phyloP scores from a whole-genome alignment of 2,888 invertebrate genomes.

The Cataglyphis altisquamis region DNA sequence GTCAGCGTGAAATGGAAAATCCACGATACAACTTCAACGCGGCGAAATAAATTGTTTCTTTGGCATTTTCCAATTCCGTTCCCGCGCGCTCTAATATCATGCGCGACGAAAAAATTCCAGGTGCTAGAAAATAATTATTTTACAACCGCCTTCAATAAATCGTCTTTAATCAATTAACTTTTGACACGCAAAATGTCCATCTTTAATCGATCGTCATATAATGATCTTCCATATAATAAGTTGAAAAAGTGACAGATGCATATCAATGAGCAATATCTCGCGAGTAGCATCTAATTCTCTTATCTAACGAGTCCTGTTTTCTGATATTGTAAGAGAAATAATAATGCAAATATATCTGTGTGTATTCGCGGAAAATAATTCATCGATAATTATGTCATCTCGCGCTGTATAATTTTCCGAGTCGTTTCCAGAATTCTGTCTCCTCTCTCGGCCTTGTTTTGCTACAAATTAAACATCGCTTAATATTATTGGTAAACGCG shows the following conservation, averaged over 20 bases:
- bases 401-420: not conserved
- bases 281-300: not conserved
- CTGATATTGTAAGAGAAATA: not conserved
- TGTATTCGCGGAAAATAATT: slow-evolving; percentile 1
- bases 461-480: slow-evolving; percentile 46
- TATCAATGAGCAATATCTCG: not conserved
- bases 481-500: slow-evolving; percentile 53
- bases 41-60: slow-evolving; percentile 34
- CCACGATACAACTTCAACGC: slow-evolving; percentile 27
- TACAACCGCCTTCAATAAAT: not conserved
- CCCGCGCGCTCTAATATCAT: not conserved
- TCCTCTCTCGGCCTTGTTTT: slow-evolving; percentile 32
- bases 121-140: slow-evolving; percentile 14
- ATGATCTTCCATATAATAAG: not conserved
- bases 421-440: not conserved
- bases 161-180: slow-evolving; percentile 19
- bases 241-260: not conserved
- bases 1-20: slow-evolving; percentile 47
- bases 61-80: slow-evolving; percentile 39
- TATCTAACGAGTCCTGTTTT: not conserved
- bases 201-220: not conserved
- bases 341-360: not conserved
- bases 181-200: not conserved
- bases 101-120: not conserved
- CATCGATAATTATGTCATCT: not conserved